Evolutionary conservation across 1,140 invertebrate genomes (phyloP), one percentile per base, ranked within the genome.

Genomic region (Arion vulgaris): DNA sequence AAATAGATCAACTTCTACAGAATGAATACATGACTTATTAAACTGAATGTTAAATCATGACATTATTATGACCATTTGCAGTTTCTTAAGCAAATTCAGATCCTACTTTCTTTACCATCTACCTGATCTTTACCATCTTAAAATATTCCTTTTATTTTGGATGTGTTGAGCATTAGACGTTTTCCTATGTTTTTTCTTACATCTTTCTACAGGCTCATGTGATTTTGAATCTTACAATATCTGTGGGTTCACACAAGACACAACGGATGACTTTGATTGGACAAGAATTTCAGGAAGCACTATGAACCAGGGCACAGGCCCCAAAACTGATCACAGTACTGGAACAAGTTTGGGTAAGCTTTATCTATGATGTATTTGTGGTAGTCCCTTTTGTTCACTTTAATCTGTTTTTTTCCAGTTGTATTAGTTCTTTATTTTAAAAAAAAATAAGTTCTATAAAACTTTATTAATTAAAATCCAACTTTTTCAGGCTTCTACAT

Each of bases 401-500:
- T 45, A 7, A 45, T 15, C 41, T 45, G 41, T 7, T 15, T 15
- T 7, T 45, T n/a, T n/a, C 15, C 41, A 45, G 41, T 15, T 45
- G 15, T 45, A 5, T 45, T 15, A 45, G 41, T 45, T 45, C 41
- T 45, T 45, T 45, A 45, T 45, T n/a, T n/a, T 5, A 45, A 45
- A 15, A 45, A 45, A 45, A 45, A 5, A 45, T 5, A 7, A 7
- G 15, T 15, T 45, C 15, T 66, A 66, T 17, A 66, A 66, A 66
- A 66, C 19, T 45, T 45, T 45, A 45, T 45, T 7, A 45, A 7
- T 45, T 45, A 45, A 45, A 7, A 15, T 45, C 41, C 15, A 45
- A 45, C 15, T 66, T 39, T n/a, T 79, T 32, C 74, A 86, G 85
- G 85, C n/a, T 75, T 76, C 80, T 89, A 88, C 86, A 94, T 96